These are phyloP conservation scores for Drosophila barbarae DNA, from an alignment of 2,888 invertebrate genomes.

Conservation along the genomic window DNA sequence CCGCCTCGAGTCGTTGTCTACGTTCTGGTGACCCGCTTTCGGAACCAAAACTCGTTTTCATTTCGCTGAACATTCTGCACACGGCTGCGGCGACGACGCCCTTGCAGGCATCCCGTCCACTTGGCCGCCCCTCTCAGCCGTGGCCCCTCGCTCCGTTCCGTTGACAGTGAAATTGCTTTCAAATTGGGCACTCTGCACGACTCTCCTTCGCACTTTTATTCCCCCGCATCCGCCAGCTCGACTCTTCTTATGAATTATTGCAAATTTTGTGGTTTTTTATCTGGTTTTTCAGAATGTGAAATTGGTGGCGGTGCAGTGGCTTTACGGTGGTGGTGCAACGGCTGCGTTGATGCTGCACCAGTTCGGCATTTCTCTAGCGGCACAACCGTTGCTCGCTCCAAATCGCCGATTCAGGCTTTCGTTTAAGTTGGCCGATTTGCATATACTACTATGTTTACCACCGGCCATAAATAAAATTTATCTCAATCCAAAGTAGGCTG, in stretches of 20 bases:
- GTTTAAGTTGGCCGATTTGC: conserved; percentile 61
- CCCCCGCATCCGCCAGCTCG: not conserved
- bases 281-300: conserved; percentile 74
- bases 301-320: conserved; percentile 50
- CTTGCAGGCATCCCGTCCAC: conserved; percentile 50
- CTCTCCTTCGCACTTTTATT: conserved; percentile 30
- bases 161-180: conserved; percentile 77
- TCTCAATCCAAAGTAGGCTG: conserved; percentile 34
- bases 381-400: conserved; percentile 69
- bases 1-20: conserved; percentile 40
- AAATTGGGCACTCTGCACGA: conserved; percentile 64
- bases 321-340: not conserved
- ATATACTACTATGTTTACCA: conserved; percentile 43
- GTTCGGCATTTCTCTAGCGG: conserved; percentile 58
- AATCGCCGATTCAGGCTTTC: conserved; percentile 65
- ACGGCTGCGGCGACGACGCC: conserved; percentile 49
- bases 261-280: conserved; percentile 64
- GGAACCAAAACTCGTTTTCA: conserved; percentile 68
- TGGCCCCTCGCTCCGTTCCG: conserved; percentile 15
- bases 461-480: conserved; percentile 26
- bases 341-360: conserved; percentile 2
- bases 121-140: conserved; percentile 25
- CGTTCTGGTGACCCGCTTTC: conserved; percentile 77
- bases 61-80: conserved; percentile 53
- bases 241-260: conserved; percentile 68